Evolutionary conservation across 1,140 invertebrate species (phyloP).

Genomic region (Orchestia grillus): DNA sequence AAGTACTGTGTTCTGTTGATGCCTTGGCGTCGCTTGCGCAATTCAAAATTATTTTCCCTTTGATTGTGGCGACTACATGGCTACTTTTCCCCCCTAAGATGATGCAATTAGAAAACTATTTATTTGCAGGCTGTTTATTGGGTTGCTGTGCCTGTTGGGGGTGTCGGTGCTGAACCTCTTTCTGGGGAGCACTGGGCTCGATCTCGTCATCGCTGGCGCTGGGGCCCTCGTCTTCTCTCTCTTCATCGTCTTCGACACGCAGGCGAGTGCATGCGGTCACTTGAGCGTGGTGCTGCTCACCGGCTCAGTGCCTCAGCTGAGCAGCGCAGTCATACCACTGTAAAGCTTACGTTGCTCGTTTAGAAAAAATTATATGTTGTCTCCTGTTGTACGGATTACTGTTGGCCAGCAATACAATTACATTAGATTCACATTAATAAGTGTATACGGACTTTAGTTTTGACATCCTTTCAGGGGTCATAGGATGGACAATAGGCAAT

Average conservation of each 20-base stretch:
- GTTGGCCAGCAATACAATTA: no score
- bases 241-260: constrained; percentile 69
- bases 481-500: no score
- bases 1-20: not conserved
- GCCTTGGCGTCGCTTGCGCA: not conserved
- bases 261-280: no score
- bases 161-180: constrained; percentile 83
- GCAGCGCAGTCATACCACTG: no score
- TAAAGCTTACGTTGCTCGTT: no score
- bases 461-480: no score
- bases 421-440: no score
- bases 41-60: not conserved
- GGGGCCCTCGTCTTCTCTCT: constrained; percentile 83
- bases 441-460: no score
- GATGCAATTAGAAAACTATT: not conserved
- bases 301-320: no score
- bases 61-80: not conserved
- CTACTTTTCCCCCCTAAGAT: not conserved
- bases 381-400: no score
- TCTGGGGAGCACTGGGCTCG: constrained; percentile 78
- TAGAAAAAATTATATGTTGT: no score
- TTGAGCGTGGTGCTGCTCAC: no score
- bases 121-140: constrained; percentile 78
- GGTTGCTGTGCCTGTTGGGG: constrained; percentile 79
- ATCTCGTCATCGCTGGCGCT: constrained; percentile 78